phyloP scores from a whole-genome alignment of 2,888 invertebrate genomes.

The Trypoxylon attenuatum region DNA sequence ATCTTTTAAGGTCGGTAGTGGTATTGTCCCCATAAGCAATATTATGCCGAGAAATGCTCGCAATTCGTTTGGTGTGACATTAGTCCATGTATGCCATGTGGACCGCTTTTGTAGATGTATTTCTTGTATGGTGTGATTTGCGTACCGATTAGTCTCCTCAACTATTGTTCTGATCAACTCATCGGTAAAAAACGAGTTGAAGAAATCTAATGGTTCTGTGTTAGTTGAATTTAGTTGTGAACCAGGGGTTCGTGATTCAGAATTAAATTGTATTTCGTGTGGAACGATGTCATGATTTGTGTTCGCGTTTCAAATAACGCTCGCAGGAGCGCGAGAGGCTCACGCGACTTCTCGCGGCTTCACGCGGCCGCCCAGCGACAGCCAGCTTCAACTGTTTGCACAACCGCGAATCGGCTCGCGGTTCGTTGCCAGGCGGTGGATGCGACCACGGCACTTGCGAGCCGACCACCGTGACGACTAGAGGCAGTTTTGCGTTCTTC shows the following conservation, averaged over 20 bases:
- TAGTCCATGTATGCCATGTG: slow-evolving; percentile 20
- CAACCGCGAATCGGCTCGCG: too few relatives aligned
- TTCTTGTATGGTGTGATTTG: slow-evolving; percentile 19
- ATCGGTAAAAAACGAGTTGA: slow-evolving; percentile 30
- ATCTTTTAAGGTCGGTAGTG: slow-evolving; percentile 27
- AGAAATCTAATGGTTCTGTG: slow-evolving; percentile 24
- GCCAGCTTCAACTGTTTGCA: too few relatives aligned
- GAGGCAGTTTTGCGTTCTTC: too few relatives aligned
- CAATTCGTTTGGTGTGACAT: slow-evolving; percentile 26
- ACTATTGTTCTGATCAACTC: slow-evolving; percentile 27
- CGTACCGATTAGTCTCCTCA: slow-evolving; percentile 31
- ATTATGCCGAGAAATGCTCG: slow-evolving; percentile 29
- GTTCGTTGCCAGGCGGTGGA: too few relatives aligned
- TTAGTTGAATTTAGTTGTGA: slow-evolving; percentile 23
- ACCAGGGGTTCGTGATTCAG: slow-evolving; percentile 28
- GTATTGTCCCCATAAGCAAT: slow-evolving; percentile 31
- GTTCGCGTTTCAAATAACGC: too few relatives aligned
- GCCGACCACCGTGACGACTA: too few relatives aligned
- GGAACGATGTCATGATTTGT: slow-evolving; percentile 27
- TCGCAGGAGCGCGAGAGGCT: too few relatives aligned
- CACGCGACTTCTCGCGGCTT: too few relatives aligned
- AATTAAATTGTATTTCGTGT: slow-evolving; percentile 30
- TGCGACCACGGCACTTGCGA: too few relatives aligned
- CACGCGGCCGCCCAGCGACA: too few relatives aligned
- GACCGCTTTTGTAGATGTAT: slow-evolving; percentile 18